phyloP scores from a whole-genome alignment of 1,140 invertebrate species.

The Plodia interpunctella region DNA sequence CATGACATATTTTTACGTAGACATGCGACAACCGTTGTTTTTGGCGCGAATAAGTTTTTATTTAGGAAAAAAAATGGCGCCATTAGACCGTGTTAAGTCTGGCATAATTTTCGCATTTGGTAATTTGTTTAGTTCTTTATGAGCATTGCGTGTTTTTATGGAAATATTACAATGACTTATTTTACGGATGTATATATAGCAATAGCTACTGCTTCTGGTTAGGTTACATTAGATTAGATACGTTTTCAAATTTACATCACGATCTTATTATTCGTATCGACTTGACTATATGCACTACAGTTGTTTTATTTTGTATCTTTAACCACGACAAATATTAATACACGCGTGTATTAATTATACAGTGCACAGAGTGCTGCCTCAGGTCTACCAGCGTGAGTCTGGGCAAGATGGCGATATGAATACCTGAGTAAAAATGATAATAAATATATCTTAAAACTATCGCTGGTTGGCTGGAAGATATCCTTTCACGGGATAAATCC shows the following conservation, averaged over 20 bases:
- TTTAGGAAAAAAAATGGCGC: not conserved
- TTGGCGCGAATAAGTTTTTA: slow-evolving; percentile 1
- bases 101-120: slow-evolving; percentile 5
- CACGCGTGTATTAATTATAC: too few relatives aligned
- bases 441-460: too few relatives aligned
- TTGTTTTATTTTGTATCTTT: too few relatives aligned
- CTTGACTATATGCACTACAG: too few relatives aligned
- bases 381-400: too few relatives aligned
- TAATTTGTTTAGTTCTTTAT: slow-evolving; percentile 3
- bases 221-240: not conserved
- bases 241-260: not conserved
- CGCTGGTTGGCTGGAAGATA: too few relatives aligned
- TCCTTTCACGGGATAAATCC: too few relatives aligned
- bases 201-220: not conserved
- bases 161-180: not conserved
- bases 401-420: too few relatives aligned
- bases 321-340: too few relatives aligned
- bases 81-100: slow-evolving; percentile 1
- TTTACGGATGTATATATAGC: not conserved
- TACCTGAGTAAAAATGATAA: too few relatives aligned
- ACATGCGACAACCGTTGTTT: not conserved
- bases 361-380: too few relatives aligned
- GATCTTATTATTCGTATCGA: too few relatives aligned
- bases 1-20: not conserved
- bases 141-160: not conserved